Percentiles rank a stretch among this genome's conserved stretches.
These are phyloP conservation scores for Ctenoplectra terminalis DNA, from an alignment of 1,140 invertebrate species.

Conservation along the genomic window DNA sequence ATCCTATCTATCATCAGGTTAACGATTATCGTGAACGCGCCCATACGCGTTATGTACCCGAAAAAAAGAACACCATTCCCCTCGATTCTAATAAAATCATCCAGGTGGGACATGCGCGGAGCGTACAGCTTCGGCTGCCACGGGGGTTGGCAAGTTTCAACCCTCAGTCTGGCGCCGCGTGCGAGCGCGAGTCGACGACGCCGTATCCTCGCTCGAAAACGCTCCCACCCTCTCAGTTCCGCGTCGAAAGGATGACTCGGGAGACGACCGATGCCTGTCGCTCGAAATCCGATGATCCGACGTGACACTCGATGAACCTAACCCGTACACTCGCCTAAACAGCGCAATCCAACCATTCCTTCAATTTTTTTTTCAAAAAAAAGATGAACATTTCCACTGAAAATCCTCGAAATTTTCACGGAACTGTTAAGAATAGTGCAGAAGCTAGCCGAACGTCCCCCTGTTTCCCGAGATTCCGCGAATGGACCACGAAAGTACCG, in stretches of 20 bases:
- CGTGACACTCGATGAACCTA: constrained; percentile 34
- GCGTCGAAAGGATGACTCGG: constrained; percentile 52
- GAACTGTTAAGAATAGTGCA: neutral
- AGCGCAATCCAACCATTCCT: neutral
- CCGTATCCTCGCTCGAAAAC: constrained; percentile 33
- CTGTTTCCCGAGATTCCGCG: neutral
- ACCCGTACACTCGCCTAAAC: neutral
- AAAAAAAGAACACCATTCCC: constrained; percentile 14
- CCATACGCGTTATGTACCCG: neutral
- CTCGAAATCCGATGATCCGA: constrained; percentile 55
- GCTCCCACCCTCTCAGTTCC: neutral
- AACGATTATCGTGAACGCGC: neutral
- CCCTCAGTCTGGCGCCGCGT: constrained; percentile 80
- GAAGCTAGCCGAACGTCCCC: too few species aligned
- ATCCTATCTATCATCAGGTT: too few species aligned
- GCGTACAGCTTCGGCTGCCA: constrained; percentile 21
- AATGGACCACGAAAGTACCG: neutral
- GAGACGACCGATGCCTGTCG: constrained; percentile 36
- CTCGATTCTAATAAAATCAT: constrained; percentile 38
- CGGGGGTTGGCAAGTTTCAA: constrained; percentile 54
- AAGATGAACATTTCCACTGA: neutral
- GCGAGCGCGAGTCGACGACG: constrained; percentile 73
- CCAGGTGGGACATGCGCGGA: constrained; percentile 51
- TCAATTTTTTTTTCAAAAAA: neutral
- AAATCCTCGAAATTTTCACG: neutral